Conservation (phyloP, 2,797 vertebrate species). For the Sandelia bainsii region DNA sequence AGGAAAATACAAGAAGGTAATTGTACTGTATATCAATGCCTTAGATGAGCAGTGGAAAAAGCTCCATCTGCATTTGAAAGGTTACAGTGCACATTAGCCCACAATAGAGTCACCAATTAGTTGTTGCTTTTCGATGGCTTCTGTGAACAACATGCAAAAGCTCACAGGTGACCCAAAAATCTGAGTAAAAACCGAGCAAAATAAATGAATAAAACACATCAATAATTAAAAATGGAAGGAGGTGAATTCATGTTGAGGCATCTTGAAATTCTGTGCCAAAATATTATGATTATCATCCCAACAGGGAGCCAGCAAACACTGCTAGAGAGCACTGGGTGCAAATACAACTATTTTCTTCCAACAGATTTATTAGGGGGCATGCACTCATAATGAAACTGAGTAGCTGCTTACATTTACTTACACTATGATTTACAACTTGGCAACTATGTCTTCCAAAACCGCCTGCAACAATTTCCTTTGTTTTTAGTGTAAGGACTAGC, state of each 20-base stretch:
- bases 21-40: constrained; percentile 46
- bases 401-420: constrained; percentile 71
- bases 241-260: constrained; percentile 39
- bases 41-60: not conserved
- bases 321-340: constrained; percentile 43
- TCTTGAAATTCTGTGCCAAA: constrained; percentile 49
- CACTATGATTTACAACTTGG: constrained; percentile 69
- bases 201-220: constrained; percentile 51
- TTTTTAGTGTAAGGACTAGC: not conserved
- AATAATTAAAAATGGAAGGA: constrained; percentile 46
- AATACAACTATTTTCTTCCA: constrained; percentile 35
- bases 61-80: constrained; percentile 26
- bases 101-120: constrained; percentile 38
- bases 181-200: constrained; percentile 26
- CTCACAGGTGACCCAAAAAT: constrained; percentile 65
- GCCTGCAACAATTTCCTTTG: constrained; percentile 42
- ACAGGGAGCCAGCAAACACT: constrained; percentile 15
- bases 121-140: constrained; percentile 33
- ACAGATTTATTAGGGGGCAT: constrained; percentile 70
- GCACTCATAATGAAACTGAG: constrained; percentile 58
- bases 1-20: constrained; percentile 42
- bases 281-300: constrained; percentile 55
- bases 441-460: constrained; percentile 51
- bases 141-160: constrained; percentile 43
- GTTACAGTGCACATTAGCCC: constrained; percentile 24